phyloP scores from a whole-genome alignment of 2,797 vertebrate species.

The Tapirus indicus region DNA sequence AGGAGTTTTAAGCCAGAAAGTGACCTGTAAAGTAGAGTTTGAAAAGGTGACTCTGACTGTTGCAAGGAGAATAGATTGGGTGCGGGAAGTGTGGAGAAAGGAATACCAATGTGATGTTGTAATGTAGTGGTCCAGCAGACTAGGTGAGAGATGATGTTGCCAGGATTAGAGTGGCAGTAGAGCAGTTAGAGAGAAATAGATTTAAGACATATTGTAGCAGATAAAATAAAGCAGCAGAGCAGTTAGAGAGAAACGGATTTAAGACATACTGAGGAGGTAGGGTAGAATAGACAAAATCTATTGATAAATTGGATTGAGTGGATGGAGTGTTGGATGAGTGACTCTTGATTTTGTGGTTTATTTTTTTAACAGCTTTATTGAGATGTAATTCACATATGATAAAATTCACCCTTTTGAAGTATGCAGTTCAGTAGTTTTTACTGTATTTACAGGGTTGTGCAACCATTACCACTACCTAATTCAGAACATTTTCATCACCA shows the following conservation, averaged over 20 bases:
- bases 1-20: not conserved
- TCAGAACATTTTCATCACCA: slow-evolving; percentile 54
- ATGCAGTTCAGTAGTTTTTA: slow-evolving; percentile 44
- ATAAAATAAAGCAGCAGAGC: not conserved
- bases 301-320: slow-evolving; percentile 15
- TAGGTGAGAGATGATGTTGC: not conserved
- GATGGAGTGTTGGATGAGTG: not conserved
- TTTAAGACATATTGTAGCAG: not conserved
- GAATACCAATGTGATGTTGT: not conserved
- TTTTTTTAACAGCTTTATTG: slow-evolving; percentile 22
- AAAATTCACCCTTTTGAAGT: slow-evolving; percentile 32
- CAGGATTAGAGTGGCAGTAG: not conserved
- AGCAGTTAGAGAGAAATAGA: not conserved
- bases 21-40: not conserved
- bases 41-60: not conserved
- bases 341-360: not conserved
- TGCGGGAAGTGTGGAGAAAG: not conserved
- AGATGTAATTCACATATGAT: slow-evolving; percentile 23
- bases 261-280: not conserved
- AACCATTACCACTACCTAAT: not conserved
- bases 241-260: not conserved
- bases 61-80: not conserved
- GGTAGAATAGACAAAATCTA: not conserved
- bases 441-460: not conserved
- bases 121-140: not conserved